Evolutionary conservation across 1,140 invertebrate genomes (phyloP), one percentile per base, ranked within the genome.

Genomic region (Apis florea): DNA sequence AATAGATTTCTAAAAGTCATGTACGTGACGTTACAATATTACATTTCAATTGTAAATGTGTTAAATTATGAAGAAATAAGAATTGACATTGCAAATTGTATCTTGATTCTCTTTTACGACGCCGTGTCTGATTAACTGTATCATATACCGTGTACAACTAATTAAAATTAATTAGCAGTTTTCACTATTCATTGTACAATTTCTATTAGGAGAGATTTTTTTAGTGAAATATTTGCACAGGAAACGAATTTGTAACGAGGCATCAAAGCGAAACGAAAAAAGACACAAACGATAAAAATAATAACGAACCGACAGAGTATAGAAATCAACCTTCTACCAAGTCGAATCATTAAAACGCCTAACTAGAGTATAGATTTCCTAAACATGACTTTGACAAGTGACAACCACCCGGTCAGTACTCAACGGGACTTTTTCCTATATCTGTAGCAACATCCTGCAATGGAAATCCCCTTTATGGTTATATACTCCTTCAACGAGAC

Each of bases 311-410:
- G 4, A 51, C n/a, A 56, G 15, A 19, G 19, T 76, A 53, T 17
- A 8, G 19, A 12, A 49, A 24, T 24, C 67, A 69, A 66, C 31
- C 67, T 51, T 47, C 13, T 24, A 53, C 31, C 4, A 21, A 21
- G 31, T 67, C 47, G 19, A 56, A 74, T 58, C 71, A 67, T 80
- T 80, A 74, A 54, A 56, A 74, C 59, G 54, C 59, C 70, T 75
- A 80, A 80, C 79, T 74, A 74, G 61, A 80, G 53, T 58, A 26
- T 21, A 56, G 70, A 54, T 40, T 74, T 80, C 61, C 53, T 75
- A 80, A 75, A 74, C 79, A 67, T 49, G 79, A 80, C 79, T 74
- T 66, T 80, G 70, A 80, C 61, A 80, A 80, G 61, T 49, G 71
- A 80, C 71, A 61, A 74, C 79, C 71, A 80, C 71, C 71, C 71